Evolutionary conservation across 2,113 vertebrate species (phyloP), one percentile per base, ranked within the genome.

Genomic region (Otolemur garnettii): DNA sequence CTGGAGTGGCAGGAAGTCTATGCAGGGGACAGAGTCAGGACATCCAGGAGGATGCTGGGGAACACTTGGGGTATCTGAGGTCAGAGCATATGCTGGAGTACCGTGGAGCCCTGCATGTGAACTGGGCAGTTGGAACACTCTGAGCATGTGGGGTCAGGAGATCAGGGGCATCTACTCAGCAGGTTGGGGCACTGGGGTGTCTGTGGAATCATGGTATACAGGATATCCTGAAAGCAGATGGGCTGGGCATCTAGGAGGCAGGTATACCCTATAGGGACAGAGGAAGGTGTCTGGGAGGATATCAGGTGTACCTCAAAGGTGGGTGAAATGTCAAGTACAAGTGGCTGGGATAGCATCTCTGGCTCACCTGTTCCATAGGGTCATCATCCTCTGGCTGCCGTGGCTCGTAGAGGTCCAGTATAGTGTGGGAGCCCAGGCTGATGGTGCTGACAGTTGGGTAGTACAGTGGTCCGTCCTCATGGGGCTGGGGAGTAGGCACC

Each of bases 381-480:
- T 90, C 74, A 26, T 96, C 97, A 21, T 97, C 95, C 28, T 97
- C 93, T 1, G 78, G 97, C 98, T 74, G 87, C 93, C 93, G 93
- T 0, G 99, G 99, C 2, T 94, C 80, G 96, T 99, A 99, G 97
- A 99, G 99, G 92, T 99, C 99, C 3, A 99, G 98, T 15, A 99
- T 45, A 17, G 99, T 98, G 97, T 99, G 99, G 7, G 99, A 99
- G n/a, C 99, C 99, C 96, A 99, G 96, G 96, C 98, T 99, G 98
- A 99, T 98, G 59, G 99, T 99, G 69, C 99, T 99, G 97, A 99
- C 99, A 0, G 99, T 99, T 3, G 99, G 99, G 98, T 99, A 99
- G 97, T 99, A 99, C 13, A 99, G 96, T 4, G 99, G 99, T 6
- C 99, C 99, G 0, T 99, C 99, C 38, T 99, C 99, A 9, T 99